Evolutionary conservation across 1,140 invertebrate genomes (phyloP), one percentile per base, ranked within the genome.

Genomic region (Drosophila trapezifrons): DNA sequence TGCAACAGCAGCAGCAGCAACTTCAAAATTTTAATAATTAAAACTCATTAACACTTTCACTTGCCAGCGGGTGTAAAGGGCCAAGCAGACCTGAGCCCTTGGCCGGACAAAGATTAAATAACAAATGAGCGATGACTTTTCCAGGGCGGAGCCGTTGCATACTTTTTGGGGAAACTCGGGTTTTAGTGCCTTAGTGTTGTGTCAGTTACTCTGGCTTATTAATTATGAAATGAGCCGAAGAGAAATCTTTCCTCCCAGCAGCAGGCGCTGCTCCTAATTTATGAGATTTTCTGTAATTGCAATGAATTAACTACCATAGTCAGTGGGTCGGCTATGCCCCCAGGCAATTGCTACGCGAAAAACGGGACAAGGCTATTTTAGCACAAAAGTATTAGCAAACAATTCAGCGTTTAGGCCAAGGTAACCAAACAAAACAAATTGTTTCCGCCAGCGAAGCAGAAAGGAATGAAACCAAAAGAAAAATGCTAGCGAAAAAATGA

Each of bases 91-190:
- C n/a, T 4, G n/a, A 22, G 47, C 46, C 59, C 66, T 59, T 77
- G 20, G 49, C 83, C 75, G 84, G 84, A 70, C 79, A 66, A 80
- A 69, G 79, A 87, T 80, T 87, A 86, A 87, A 86, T 86, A 86
- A 86, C 83, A 83, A 86, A 86, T 86, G 83, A 86, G 84, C 79
- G 66, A 86, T 89, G 83, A 83, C 84, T 86, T 82, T 81, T 72
- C 32, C 59, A 13, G 25, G 45, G 9, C 45, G 15, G 2, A 25
- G 22, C 15, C 49, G 62, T 59, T 77, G 81, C 74, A 80, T 69
- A 80, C 73, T 80, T 80, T 71, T 70, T 32, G 60, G 57, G 25
- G 57, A 4, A n/a, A 40, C 17, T 2, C 0, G 12, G 18, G 45
- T 7, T 37, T 18, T 12, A 25, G 17, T n/a, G 22, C 29, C 45